Base-by-base conservation (phyloP, 2,113 vertebrate species). In the Lethenteron camtschaticum region DNA sequence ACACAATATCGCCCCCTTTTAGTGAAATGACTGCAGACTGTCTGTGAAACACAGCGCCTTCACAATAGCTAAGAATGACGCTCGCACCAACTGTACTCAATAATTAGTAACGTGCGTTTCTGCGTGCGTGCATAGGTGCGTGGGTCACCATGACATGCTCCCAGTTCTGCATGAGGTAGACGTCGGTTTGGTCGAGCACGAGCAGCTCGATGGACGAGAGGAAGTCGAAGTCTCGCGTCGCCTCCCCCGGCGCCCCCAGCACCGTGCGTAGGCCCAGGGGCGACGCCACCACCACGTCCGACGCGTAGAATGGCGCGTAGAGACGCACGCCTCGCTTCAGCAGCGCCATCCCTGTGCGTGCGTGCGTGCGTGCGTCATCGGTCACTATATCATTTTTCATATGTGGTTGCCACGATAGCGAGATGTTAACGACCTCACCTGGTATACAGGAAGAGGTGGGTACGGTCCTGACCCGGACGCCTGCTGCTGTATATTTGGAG, bases 81-180 rank as follows among this genome's bases (percentile, higher is more conserved):
- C 10, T 24, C 63, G 9, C 18, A 59, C 57, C 60, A 71, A 58
- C 10, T 10, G 11, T 41, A 41, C 41, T 41, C 4, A 41, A 41
- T 41, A 41, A 41, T 41, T 5, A 6, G 3, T 41, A 41, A 41
- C 41, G 41, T 41, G 41, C 41, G 6, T 41, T 41, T 41, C 3
- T 41, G 41, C 5, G 41, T 41, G 41, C 41, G 55, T 9, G 41
- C 56, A 71, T 4, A 56, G 24, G 58, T 41, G 41, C 41, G 41
- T 41, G 41, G 5, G 41, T 3, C 4, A 99, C 94, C 89, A 96
- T 75, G 58, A 97, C 75, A 0, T 99, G 94, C 63, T 99, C 94
- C 94, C 94, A 99, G 72, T 99, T 99, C 81, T 99, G 94, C 94
- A 99, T 99, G 74, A 99, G 84, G 74, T 87, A 86, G 68, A 99